Conservation (phyloP, 2,113 vertebrate genomes). For the Ptilonorhynchus violaceus region DNA sequence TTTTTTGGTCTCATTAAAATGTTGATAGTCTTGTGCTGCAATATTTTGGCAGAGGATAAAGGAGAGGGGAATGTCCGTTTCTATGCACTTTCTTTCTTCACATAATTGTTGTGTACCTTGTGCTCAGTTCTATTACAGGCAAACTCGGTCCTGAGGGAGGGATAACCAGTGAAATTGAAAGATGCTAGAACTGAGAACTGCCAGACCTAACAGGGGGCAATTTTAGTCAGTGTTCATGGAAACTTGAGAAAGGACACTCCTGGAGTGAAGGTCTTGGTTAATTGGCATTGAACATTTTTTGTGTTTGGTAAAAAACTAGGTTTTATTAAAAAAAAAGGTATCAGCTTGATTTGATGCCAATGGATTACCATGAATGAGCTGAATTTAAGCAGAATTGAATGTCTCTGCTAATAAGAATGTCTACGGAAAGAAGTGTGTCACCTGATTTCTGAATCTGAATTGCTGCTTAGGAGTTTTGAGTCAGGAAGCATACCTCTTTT, state of each 20-base stretch:
- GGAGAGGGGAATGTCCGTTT: neutral
- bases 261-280: neutral
- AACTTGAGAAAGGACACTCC: neutral
- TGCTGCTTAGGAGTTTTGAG: neutral
- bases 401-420: neutral
- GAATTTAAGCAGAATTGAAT: neutral
- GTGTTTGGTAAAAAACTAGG: neutral
- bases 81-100: neutral
- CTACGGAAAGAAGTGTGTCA: neutral
- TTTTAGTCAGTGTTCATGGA: neutral
- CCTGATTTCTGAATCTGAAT: neutral
- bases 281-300: neutral
- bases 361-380: neutral
- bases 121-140: neutral
- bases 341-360: neutral
- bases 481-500: neutral
- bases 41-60: neutral
- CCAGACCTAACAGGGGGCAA: neutral
- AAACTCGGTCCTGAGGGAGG: neutral
- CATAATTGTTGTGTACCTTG: neutral
- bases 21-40: neutral
- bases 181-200: neutral
- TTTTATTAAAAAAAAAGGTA: neutral
- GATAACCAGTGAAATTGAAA: neutral
- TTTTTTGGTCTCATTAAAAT: neutral